phyloP scores from a whole-genome alignment of 2,797 vertebrate species.

The Microchirus variegatus region DNA sequence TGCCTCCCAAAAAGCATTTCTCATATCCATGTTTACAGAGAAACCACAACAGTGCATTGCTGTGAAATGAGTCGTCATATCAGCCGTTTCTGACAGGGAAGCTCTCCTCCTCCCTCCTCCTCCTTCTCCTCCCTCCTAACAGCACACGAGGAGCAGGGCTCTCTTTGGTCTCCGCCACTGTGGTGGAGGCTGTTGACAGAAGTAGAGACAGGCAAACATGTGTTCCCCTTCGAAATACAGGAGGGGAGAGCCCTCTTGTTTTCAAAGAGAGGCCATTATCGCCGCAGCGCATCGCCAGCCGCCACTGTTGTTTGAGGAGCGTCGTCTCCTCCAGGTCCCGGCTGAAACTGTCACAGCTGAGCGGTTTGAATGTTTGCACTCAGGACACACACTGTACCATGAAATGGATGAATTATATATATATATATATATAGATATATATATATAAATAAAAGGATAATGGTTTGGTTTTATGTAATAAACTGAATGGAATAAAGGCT shows the following conservation, averaged over 20 bases:
- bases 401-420: background rate
- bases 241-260: conserved; percentile 52
- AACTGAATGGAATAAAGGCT: no score
- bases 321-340: conserved; percentile 57
- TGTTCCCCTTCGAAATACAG: conserved; percentile 68
- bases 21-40: conserved; percentile 63
- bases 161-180: conserved; percentile 69
- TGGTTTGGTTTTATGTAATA: no score
- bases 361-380: conserved; percentile 42
- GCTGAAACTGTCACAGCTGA: conserved; percentile 65
- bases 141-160: conserved; percentile 41
- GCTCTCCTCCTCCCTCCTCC: conserved; percentile 26
- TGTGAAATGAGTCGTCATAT: conserved; percentile 71
- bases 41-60: conserved; percentile 68
- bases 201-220: conserved; percentile 71
- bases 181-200: conserved; percentile 76
- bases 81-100: conserved; percentile 53
- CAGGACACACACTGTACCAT: conserved; percentile 8
- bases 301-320: conserved; percentile 62
- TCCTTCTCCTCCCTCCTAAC: conserved; percentile 15
- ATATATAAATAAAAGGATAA: no score
- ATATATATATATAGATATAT: background rate
- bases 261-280: conserved; percentile 69
- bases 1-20: conserved; percentile 55
- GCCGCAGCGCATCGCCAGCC: conserved; percentile 44